These are phyloP conservation scores for Sepioteuthis lessoniana DNA, from an alignment of 2,888 invertebrate genomes.

Conservation along the genomic window DNA sequence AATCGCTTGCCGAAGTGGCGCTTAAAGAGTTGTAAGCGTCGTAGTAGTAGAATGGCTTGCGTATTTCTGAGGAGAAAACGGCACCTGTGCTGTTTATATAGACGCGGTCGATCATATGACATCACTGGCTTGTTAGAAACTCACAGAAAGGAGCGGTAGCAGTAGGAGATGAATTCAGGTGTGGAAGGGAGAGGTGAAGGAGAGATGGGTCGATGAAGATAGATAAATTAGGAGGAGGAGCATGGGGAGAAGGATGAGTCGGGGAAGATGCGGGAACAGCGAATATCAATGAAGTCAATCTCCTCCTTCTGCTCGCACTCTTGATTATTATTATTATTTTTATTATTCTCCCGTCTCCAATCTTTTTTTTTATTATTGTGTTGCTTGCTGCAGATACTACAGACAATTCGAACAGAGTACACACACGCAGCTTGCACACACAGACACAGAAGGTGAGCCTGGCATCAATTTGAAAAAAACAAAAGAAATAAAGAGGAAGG, in stretches of 20 bases:
- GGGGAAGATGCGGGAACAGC: background rate
- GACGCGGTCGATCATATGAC: background rate
- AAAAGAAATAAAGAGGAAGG: background rate
- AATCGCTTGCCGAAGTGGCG: background rate
- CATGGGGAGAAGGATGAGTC: background rate
- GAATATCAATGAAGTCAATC: background rate
- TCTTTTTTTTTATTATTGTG: background rate
- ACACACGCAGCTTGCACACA: background rate
- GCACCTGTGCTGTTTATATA: conserved; percentile 33
- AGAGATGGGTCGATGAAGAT: background rate
- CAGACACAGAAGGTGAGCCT: background rate
- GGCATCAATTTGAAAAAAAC: background rate
- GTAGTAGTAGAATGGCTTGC: background rate
- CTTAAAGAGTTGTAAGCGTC: background rate
- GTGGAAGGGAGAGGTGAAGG: background rate
- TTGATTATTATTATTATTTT: background rate
- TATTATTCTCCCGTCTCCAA: background rate
- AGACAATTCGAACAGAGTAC: background rate
- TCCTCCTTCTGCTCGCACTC: background rate
- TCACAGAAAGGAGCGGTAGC: background rate
- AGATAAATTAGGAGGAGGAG: background rate
- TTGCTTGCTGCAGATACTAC: background rate
- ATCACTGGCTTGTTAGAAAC: background rate
- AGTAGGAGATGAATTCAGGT: background rate
- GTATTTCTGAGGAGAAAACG: background rate